Base-by-base conservation (phyloP, 1,140 invertebrate species). In the Adoxophyes honmai region DNA sequence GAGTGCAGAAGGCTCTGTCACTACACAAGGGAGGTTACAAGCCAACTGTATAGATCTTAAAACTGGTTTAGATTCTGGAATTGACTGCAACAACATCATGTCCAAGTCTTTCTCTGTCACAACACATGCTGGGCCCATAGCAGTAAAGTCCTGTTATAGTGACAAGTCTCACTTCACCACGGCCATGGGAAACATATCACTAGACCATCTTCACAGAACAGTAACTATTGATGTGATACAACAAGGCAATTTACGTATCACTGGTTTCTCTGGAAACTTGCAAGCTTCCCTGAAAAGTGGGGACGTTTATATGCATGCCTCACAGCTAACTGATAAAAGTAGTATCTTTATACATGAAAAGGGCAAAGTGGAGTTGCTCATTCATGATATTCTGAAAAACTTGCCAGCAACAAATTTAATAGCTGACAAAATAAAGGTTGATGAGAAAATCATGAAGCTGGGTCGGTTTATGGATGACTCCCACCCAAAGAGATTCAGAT, bases 321-420 rank as follows among this genome's bases (percentile, higher is more conserved):
- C 87, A 55, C 77, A 85, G 59, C 67, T 90, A 7, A 75, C 68
- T 10, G 80, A 86, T 1, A 89, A 89, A 70, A 89, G 83, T 59
- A 90, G 87, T 66, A 88, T 90, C 59, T 90, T 90, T 55, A 86
- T 89, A 42, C 89, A 90, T 67, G 89, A 90, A 68, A 84, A 88
- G 18, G 89, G 89, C 1, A 81, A 88, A 68, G 88, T 89, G 1
- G 84, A 89, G 42, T 56, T 90, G 1, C 52, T 83, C 1, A 78
- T 90, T 15, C 80, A 79, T 28, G 78, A 89, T 16, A 83, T 87
- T 51, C 33, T 86, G 4, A 81, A 86, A 18, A 88, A 89, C 59
- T 75, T 89, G 57, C 81, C 82, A 36, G 79, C 84, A 52, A 88
- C 87, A 15, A 89, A 89, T 67, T 67, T 90, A 35, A 89, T 89